Conservation (phyloP, 2,113 vertebrate genomes). For the Felis chaus region DNA sequence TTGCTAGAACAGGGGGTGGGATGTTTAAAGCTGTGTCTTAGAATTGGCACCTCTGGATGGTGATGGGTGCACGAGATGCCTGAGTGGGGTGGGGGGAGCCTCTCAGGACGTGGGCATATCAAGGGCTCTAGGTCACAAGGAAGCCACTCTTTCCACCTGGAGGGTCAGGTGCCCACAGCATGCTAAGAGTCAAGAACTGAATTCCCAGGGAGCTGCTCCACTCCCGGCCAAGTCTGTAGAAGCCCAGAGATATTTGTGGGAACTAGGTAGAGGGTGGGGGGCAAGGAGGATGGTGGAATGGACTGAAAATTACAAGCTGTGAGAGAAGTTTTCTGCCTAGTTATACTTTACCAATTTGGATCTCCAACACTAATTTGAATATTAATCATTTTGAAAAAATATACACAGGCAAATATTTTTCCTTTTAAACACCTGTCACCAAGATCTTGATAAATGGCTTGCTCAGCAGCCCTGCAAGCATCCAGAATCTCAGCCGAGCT, state of each 20-base stretch:
- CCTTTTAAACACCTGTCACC: constrained; percentile 50
- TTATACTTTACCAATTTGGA: constrained; percentile 66
- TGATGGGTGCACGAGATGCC: not conserved
- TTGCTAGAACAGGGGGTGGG: fast-evolving
- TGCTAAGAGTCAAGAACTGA: not conserved
- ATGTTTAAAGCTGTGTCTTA: not conserved
- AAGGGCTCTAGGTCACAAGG: not conserved
- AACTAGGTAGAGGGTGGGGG: fast-evolving
- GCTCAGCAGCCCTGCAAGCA: not conserved
- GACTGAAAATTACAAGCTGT: constrained; percentile 55
- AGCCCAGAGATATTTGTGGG: not conserved
- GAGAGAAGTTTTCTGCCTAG: constrained; percentile 70
- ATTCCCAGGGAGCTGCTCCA: not conserved
- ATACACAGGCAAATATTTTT: constrained; percentile 55
- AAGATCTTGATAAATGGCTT: constrained; percentile 55
- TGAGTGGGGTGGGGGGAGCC: not conserved
- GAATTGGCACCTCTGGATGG: not conserved
- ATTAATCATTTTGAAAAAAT: constrained; percentile 73
- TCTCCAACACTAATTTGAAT: constrained; percentile 69
- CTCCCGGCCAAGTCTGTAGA: not conserved
- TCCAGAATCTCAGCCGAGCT: not conserved
- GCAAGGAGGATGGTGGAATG: not conserved
- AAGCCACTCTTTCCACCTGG: not conserved
- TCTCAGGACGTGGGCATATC: not conserved
- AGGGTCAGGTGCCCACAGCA: not conserved